phyloP scores from a whole-genome alignment of 2,113 vertebrate genomes.

The Lucifuga dentata region DNA sequence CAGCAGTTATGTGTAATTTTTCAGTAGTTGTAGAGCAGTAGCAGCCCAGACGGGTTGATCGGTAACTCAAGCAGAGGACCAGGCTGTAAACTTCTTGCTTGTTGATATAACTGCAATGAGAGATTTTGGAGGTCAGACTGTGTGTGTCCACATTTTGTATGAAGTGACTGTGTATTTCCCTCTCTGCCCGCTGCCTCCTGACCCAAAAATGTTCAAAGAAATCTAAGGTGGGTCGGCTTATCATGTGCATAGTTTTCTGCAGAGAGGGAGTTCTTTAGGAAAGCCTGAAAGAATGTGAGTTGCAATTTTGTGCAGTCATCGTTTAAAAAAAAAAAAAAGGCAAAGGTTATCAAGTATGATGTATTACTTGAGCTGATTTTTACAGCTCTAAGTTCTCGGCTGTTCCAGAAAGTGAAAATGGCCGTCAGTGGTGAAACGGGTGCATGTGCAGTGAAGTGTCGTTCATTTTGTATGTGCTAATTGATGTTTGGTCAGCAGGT shows the following conservation, averaged over 20 bases:
- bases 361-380: background rate
- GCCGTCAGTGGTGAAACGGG: background rate
- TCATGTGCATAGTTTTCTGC: background rate
- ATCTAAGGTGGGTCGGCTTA: background rate
- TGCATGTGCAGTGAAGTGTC: background rate
- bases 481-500: slow-evolving; percentile 48
- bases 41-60: slow-evolving; percentile 30
- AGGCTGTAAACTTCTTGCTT: slow-evolving; percentile 57
- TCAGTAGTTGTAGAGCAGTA: slow-evolving; percentile 48
- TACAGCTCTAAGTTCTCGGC: background rate
- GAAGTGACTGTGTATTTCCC: slow-evolving; percentile 39
- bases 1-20: slow-evolving; percentile 69
- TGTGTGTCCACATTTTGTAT: slow-evolving; percentile 32
- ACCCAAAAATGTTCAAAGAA: slow-evolving; percentile 35
- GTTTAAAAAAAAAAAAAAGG: background rate
- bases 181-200: background rate
- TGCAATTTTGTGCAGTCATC: background rate
- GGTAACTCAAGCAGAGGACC: slow-evolving; percentile 38
- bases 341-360: background rate
- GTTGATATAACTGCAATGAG: slow-evolving; percentile 63
- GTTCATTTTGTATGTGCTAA: slow-evolving; percentile 34
- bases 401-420: background rate
- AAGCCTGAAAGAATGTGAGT: background rate
- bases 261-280: no score
- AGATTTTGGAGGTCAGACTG: slow-evolving; percentile 51